Conservation (phyloP, 1,140 invertebrate genomes). For the Idris sp. region DNA sequence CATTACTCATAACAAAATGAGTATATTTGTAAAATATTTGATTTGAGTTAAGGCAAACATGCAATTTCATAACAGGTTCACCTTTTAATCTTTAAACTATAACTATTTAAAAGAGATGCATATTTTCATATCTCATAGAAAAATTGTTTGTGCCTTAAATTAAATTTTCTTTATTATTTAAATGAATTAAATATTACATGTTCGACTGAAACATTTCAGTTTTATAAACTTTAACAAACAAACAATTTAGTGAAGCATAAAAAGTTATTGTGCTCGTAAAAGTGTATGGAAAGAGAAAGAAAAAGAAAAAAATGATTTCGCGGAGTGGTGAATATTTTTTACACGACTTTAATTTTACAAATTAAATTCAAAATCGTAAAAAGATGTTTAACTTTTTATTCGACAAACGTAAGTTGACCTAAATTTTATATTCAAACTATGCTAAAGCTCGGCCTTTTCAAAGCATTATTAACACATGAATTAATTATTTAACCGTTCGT, state of each 20-base stretch:
- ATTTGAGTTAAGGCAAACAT: slow-evolving; percentile 25
- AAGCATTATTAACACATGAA: slow-evolving; percentile 22
- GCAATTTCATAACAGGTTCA: slow-evolving; percentile 28
- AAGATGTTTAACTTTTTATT: slow-evolving; percentile 35
- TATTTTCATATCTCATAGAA: too few relatives aligned
- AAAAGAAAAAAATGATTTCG: slow-evolving; percentile 22
- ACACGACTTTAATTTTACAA: slow-evolving; percentile 16
- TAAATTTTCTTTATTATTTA: slow-evolving; percentile 3
- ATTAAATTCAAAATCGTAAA: slow-evolving; percentile 35
- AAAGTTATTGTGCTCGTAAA: slow-evolving; percentile 29
- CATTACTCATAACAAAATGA: slow-evolving; percentile 6
- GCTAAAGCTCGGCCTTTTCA: slow-evolving; percentile 9
- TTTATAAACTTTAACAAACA: slow-evolving; percentile 24
- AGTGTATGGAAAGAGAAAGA: slow-evolving; percentile 9
- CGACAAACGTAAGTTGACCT: slow-evolving; percentile 6
- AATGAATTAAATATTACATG: slow-evolving; percentile 14
- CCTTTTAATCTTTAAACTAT: slow-evolving; percentile 1
- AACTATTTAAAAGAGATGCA: too few relatives aligned
- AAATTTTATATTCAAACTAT: slow-evolving; percentile 15
- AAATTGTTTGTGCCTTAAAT: background rate
- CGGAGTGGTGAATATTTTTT: slow-evolving; percentile 10
- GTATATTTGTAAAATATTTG: slow-evolving; percentile 9
- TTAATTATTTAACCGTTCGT: slow-evolving; percentile 25
- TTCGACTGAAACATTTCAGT: slow-evolving; percentile 8
- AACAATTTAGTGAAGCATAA: slow-evolving; percentile 33